A percentile compares a stretch with the other conserved stretches of the same genome.
Evolutionary conservation across 2,113 vertebrate genomes (phyloP).

Genomic region (Calonectris borealis): DNA sequence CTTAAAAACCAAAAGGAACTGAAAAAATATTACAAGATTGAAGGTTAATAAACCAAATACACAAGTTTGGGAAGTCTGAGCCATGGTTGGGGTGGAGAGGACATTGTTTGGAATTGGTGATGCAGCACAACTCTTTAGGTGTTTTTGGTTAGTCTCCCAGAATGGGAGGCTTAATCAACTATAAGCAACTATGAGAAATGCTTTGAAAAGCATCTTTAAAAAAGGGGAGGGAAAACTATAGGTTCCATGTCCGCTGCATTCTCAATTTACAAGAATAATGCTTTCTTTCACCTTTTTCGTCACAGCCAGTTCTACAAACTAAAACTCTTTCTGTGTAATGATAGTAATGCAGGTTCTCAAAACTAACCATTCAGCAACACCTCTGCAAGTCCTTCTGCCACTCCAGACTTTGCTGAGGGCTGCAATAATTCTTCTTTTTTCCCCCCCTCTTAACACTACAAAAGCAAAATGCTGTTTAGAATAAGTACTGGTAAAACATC

Average conservation of each 20-base stretch:
- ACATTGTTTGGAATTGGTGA: not conserved
- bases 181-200: not conserved
- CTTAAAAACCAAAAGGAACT: not conserved
- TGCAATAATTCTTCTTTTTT: not conserved
- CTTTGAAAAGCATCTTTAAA: not conserved
- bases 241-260: not conserved
- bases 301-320: not conserved
- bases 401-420: not conserved
- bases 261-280: not conserved
- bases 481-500: not conserved
- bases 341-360: not conserved
- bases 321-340: not conserved
- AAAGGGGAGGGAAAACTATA: accelerated
- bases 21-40: not conserved
- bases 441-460: not conserved
- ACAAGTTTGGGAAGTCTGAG: not conserved
- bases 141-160: not conserved
- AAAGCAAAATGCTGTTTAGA: not conserved
- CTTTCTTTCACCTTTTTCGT: not conserved
- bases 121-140: not conserved
- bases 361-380: not conserved
- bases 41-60: not conserved
- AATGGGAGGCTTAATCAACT: not conserved
- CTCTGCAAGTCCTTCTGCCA: not conserved
- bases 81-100: not conserved